These are phyloP conservation scores for Enchytraeus crypticus DNA, from an alignment of 2,888 invertebrate genomes.

Conservation along the genomic window DNA sequence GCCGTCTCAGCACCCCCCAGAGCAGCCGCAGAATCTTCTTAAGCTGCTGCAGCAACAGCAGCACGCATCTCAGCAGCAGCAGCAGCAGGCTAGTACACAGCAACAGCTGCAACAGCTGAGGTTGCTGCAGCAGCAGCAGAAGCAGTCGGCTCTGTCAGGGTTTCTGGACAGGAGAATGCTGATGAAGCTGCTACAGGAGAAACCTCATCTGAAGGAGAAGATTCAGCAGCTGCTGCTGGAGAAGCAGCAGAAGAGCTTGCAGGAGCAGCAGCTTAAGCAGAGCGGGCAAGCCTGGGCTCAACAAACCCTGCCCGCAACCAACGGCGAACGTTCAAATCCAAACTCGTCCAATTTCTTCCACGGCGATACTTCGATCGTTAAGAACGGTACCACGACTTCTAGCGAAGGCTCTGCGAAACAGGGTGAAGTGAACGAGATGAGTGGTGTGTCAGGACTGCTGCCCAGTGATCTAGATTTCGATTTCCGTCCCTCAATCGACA, in stretches of 20 bases:
- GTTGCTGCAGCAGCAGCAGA: no score
- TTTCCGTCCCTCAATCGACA: slow-evolving; percentile 51
- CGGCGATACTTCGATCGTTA: no score
- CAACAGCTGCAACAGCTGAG: no score
- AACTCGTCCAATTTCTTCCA: no score
- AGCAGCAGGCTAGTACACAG: not conserved
- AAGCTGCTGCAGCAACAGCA: slow-evolving; percentile 14
- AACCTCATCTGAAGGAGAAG: slow-evolving; percentile 1
- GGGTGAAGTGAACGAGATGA: no score
- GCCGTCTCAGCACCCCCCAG: slow-evolving; percentile 15
- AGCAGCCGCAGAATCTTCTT: no score
- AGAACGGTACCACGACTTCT: no score
- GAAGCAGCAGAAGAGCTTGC: slow-evolving; percentile 9
- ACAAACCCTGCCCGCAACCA: not conserved
- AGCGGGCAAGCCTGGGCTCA: no score
- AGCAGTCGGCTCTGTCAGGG: no score
- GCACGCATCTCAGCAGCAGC: slow-evolving; percentile 4
- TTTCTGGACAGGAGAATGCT: not conserved
- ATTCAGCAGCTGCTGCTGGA: slow-evolving; percentile 2
- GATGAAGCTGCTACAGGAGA: slow-evolving; percentile 2
- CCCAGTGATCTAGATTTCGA: slow-evolving; percentile 10
- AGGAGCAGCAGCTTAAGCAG: slow-evolving; percentile 9
- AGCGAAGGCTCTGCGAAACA: no score
- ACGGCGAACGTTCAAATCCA: not conserved
- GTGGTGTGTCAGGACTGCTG: not conserved